Evolutionary conservation across 35 echinoderm and acorn worm genomes (phyloP).

Genomic region (Heliocidaris tuberculata): DNA sequence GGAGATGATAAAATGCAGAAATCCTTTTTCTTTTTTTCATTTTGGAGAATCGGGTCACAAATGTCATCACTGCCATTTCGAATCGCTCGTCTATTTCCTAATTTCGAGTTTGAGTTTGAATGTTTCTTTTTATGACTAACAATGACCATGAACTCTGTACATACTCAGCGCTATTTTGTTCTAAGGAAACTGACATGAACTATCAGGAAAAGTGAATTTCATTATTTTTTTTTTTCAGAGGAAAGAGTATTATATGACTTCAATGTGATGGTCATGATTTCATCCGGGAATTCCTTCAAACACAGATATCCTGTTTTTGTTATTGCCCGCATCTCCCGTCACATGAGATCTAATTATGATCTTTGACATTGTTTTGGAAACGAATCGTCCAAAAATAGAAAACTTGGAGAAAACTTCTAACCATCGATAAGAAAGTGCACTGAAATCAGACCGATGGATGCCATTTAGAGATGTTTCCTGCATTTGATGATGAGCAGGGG

Average conservation of each 20-base stretch:
- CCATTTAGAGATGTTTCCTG: background rate
- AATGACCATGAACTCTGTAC: too few species aligned
- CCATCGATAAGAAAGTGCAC: background rate
- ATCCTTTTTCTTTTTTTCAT: too few species aligned
- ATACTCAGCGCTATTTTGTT: too few species aligned
- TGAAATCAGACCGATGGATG: background rate
- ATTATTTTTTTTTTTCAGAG: background rate
- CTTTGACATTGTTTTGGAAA: background rate
- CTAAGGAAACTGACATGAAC: background rate
- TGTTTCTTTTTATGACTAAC: too few species aligned
- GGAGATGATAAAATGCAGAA: too few species aligned
- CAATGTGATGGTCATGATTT: background rate
- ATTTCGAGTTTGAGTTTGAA: too few species aligned
- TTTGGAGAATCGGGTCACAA: too few species aligned
- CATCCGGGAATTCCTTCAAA: background rate
- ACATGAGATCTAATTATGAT: background rate
- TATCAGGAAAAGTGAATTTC: background rate
- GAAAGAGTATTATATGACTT: background rate
- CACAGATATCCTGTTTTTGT: conserved; percentile 41
- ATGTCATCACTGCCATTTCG: too few species aligned
- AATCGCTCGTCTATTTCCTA: too few species aligned
- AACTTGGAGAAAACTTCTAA: background rate
- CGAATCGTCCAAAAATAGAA: background rate
- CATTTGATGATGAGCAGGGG: background rate
- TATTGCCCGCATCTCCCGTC: background rate